Percentiles rank a stretch among this genome's conserved stretches.
Conservation (phyloP, 2,888 invertebrate species). For the Masnerella sp. region DNA sequence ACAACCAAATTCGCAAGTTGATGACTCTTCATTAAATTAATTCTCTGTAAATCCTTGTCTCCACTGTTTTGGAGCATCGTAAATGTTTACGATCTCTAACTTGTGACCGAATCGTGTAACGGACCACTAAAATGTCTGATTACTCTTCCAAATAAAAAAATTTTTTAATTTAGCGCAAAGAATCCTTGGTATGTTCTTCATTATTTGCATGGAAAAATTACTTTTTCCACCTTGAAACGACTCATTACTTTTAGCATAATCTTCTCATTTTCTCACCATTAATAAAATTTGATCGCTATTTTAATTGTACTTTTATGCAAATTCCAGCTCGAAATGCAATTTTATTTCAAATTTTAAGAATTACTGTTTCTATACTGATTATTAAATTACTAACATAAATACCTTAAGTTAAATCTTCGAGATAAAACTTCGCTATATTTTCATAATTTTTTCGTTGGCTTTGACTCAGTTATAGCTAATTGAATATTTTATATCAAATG, state of each 20-base stretch:
- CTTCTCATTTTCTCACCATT: background rate
- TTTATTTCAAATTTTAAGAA: no score
- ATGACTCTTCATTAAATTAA: conserved; percentile 11
- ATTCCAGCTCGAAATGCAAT: no score
- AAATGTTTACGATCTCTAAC: conserved; percentile 17
- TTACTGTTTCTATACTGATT: no score
- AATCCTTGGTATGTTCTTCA: background rate
- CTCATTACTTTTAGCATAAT: no score
- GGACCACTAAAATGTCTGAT: conserved; percentile 2
- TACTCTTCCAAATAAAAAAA: conserved; percentile 11
- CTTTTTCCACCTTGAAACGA: no score
- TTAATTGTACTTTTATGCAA: background rate
- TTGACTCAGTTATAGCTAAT: no score
- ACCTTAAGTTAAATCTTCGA: no score
- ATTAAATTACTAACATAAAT: no score
- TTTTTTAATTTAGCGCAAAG: conserved; percentile 10
- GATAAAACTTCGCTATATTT: no score
- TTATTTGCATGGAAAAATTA: conserved; percentile 15
- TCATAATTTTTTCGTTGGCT: no score
- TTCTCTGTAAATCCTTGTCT: background rate
- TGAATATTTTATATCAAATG: background rate
- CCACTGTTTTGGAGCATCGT: conserved; percentile 1
- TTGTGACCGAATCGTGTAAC: conserved; percentile 7
- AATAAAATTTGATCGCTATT: background rate
- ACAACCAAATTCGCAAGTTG: background rate